phyloP scores from a whole-genome alignment of 2,113 vertebrate species.

The Electrona antarctica region DNA sequence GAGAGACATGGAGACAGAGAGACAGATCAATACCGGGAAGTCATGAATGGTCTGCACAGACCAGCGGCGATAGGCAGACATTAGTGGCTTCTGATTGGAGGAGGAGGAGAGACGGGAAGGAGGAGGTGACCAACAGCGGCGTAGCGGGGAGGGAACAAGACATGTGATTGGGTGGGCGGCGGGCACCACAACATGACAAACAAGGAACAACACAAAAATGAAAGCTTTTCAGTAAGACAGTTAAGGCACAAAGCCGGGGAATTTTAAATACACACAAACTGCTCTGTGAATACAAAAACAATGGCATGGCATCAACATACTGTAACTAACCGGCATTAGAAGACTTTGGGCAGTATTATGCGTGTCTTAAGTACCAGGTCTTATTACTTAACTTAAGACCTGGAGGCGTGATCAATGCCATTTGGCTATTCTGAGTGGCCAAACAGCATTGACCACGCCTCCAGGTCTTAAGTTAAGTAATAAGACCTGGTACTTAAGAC shows the following conservation, averaged over 20 bases:
- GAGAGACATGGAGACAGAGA: conserved; percentile 14
- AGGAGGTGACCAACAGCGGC: conserved; percentile 81
- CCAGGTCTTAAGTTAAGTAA: too few species aligned
- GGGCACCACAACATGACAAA: conserved; percentile 11
- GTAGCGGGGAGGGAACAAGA: conserved; percentile 18
- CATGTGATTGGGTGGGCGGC: conserved; percentile 46
- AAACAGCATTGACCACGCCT: too few species aligned
- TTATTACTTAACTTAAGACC: too few species aligned
- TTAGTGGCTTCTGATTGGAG: conserved; percentile 90
- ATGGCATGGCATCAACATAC: too few species aligned
- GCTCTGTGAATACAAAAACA: too few species aligned
- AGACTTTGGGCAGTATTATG: too few species aligned
- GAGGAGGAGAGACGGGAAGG: conserved; percentile 46
- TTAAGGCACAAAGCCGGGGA: conserved; percentile 11
- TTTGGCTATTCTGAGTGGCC: too few species aligned
- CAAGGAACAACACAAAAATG: neutral
- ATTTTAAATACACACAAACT: neutral
- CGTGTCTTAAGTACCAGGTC: too few species aligned
- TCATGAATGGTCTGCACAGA: conserved; percentile 98
- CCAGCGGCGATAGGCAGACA: conserved; percentile 94
- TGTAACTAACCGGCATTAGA: too few species aligned
- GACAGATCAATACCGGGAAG: conserved; percentile 91
- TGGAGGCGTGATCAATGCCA: too few species aligned
- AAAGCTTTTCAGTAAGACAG: conserved; percentile 33
- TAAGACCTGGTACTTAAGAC: too few species aligned